phyloP scores from a whole-genome alignment of 2,888 invertebrate species.

The Drosophila quinaria region DNA sequence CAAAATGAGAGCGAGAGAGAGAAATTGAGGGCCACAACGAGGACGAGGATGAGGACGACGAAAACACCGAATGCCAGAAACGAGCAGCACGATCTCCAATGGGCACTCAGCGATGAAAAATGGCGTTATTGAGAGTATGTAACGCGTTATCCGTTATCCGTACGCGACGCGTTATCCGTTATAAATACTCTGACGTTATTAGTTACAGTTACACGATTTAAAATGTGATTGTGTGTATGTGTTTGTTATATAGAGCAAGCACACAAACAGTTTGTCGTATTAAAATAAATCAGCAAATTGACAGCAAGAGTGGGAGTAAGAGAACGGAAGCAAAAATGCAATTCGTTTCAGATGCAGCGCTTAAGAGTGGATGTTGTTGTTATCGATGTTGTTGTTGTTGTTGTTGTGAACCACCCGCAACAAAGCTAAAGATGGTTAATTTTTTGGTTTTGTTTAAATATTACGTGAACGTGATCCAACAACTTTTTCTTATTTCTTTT shows the following conservation, averaged over 20 bases:
- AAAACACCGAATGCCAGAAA: not conserved
- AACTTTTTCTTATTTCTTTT: constrained; percentile 25
- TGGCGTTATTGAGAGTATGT: constrained; percentile 13
- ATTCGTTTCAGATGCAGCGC: constrained; percentile 24
- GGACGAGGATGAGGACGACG: constrained; percentile 30
- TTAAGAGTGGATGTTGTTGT: not conserved
- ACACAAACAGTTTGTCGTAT: no score
- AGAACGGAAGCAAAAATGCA: constrained; percentile 26
- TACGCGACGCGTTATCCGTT: constrained; percentile 27
- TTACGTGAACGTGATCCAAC: constrained; percentile 52
- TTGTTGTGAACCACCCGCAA: constrained; percentile 12
- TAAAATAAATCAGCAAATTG: constrained; percentile 41
- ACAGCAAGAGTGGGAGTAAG: not conserved
- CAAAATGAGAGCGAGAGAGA: constrained; percentile 6
- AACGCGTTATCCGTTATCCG: constrained; percentile 20
- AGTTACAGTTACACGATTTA: constrained; percentile 45
- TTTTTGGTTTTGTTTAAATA: constrained; percentile 48
- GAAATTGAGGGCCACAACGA: constrained; percentile 36
- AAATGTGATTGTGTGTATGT: not conserved
- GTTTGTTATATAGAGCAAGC: no score
- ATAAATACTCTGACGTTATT: constrained; percentile 41
- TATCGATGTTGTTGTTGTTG: constrained; percentile 2
- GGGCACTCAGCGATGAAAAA: constrained; percentile 3
- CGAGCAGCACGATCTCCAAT: not conserved
- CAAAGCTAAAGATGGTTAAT: constrained; percentile 45